A percentile compares a stretch with the other conserved stretches of the same genome.
These are phyloP conservation scores for Gallinago media DNA, from an alignment of 2,113 vertebrate genomes.

Conservation along the genomic window DNA sequence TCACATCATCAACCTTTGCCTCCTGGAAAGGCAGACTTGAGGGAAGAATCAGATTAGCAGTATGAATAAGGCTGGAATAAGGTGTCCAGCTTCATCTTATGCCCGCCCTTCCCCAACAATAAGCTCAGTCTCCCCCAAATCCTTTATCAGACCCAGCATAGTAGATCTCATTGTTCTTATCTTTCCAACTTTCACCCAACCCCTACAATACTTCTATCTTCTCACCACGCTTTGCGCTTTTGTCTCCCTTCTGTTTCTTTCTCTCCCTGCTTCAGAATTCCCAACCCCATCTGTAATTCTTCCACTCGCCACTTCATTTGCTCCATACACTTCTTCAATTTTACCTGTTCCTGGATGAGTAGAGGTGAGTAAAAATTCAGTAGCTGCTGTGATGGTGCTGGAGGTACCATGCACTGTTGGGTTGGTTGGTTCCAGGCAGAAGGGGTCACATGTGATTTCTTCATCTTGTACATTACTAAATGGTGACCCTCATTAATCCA, in stretches of 20 bases:
- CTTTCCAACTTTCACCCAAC: background rate
- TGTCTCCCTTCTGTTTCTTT: background rate
- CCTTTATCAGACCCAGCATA: background rate
- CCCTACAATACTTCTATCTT: background rate
- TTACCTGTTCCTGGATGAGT: background rate
- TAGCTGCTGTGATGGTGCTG: background rate
- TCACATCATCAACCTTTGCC: background rate
- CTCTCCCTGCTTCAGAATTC: background rate
- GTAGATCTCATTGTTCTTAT: fast-evolving
- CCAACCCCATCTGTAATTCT: background rate
- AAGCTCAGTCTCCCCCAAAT: background rate
- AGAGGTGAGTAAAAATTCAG: background rate
- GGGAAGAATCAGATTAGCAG: background rate
- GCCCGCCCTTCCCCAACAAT: fast-evolving
- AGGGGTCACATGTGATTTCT: background rate
- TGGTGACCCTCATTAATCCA: background rate
- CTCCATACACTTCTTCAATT: background rate
- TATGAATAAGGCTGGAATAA: background rate
- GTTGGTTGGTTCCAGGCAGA: background rate
- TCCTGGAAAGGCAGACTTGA: background rate
- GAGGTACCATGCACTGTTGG: background rate
- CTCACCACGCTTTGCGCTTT: background rate
- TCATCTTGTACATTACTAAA: background rate
- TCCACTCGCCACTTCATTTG: background rate
- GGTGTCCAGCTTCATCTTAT: background rate